A percentile compares a stretch with the other conserved stretches of the same genome.
Conservation (phyloP, 2,888 invertebrate genomes). For the Drosophila tripunctata region DNA sequence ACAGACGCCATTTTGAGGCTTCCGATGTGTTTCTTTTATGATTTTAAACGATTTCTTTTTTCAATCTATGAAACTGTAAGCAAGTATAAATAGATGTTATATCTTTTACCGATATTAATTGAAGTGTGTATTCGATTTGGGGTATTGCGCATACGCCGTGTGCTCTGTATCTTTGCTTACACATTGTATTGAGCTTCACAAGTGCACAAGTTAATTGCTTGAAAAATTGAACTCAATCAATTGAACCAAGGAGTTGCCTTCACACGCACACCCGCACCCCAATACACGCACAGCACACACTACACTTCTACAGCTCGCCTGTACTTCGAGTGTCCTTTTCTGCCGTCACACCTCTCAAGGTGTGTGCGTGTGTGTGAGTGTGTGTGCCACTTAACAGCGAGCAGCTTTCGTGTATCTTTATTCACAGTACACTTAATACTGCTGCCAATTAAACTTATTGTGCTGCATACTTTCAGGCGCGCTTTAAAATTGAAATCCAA, state of each 20-base stretch:
- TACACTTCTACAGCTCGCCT: constrained; percentile 3
- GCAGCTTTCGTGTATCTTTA: neutral
- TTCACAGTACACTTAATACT: constrained; percentile 53
- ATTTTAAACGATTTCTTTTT: constrained; percentile 20
- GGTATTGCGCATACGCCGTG: constrained; percentile 45
- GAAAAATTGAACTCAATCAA: constrained; percentile 79
- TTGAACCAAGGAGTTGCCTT: constrained; percentile 15
- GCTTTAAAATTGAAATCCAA: neutral
- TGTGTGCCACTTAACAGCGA: constrained; percentile 7
- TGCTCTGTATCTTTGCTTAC: constrained; percentile 60
- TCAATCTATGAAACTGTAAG: constrained; percentile 4
- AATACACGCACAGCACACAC: neutral
- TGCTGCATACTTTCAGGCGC: constrained; percentile 20
- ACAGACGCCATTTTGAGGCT: constrained; percentile 23
- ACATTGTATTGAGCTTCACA: constrained; percentile 62
- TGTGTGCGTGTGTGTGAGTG: neutral
- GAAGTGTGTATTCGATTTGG: constrained; percentile 2
- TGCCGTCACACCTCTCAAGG: neutral
- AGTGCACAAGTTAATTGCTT: constrained; percentile 74
- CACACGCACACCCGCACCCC: neutral
- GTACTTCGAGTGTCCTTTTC: constrained; percentile 6
- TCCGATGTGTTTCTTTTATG: constrained; percentile 12
- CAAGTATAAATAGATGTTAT: neutral
- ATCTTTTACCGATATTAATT: no score
- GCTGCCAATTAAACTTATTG: constrained; percentile 54